phyloP scores from a whole-genome alignment of 2,113 vertebrate genomes.

The Vicugna pacos region DNA sequence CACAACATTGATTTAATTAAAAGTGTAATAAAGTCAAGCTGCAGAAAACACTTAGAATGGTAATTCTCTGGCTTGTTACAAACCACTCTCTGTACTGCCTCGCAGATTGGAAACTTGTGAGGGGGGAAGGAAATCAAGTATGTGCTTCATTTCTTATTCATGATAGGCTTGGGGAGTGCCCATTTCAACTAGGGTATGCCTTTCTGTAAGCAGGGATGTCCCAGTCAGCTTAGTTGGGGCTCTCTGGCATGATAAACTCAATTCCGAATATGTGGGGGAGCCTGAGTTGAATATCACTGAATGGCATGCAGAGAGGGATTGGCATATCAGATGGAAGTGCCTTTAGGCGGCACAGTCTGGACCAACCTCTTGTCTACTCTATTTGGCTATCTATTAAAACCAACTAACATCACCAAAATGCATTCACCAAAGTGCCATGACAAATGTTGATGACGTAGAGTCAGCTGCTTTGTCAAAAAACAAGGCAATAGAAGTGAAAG shows the following conservation, averaged over 20 bases:
- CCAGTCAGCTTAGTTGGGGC: not conserved
- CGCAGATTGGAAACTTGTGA: conserved; percentile 35
- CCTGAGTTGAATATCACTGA: not conserved
- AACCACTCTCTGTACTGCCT: conserved; percentile 35
- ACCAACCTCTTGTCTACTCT: not conserved
- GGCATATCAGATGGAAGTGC: not conserved
- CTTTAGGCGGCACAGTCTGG: not conserved
- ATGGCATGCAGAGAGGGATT: not conserved
- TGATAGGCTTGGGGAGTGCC: not conserved
- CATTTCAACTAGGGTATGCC: conserved; percentile 44
- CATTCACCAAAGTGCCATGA: conserved; percentile 30
- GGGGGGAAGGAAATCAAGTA: not conserved
- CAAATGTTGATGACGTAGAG: conserved; percentile 45
- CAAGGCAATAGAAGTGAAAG: conserved; percentile 35
- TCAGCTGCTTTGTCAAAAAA: conserved; percentile 11
- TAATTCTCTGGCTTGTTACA: conserved; percentile 45
- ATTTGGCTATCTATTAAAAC: conserved; percentile 43
- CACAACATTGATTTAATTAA: conserved; percentile 62
- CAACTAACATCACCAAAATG: conserved; percentile 43
- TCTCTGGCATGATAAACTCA: not conserved
- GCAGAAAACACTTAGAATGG: conserved; percentile 45
- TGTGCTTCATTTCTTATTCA: conserved; percentile 27
- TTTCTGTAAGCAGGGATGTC: conserved; percentile 16
- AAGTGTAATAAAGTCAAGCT: conserved; percentile 50
- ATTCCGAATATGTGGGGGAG: not conserved